Percentiles rank a stretch among this genome's conserved stretches.
These are phyloP conservation scores for Tetrapedia diversipes DNA, from an alignment of 2,888 invertebrate species.

Conservation along the genomic window DNA sequence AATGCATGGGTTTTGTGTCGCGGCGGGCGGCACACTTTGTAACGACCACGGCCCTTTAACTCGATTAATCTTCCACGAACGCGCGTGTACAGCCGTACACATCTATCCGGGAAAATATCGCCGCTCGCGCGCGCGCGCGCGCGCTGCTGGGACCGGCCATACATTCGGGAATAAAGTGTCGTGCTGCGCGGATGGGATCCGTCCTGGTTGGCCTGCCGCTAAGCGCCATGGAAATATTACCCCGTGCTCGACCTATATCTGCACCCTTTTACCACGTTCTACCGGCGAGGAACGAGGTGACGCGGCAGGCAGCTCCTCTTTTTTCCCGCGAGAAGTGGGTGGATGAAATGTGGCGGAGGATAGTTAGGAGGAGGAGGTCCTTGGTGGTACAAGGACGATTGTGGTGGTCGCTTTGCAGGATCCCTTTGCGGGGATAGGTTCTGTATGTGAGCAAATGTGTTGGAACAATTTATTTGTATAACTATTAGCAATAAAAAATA, in stretches of 20 bases:
- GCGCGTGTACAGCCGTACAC: constrained; percentile 61
- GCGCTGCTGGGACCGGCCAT: constrained; percentile 74
- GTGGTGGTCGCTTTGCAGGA: too few relatives aligned
- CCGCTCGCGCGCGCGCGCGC: constrained; percentile 42
- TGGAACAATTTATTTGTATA: too few relatives aligned
- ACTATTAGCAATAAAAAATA: too few relatives aligned
- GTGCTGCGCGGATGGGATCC: constrained; percentile 73
- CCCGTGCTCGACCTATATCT: constrained; percentile 46
- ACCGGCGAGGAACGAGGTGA: constrained; percentile 38
- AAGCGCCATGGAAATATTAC: constrained; percentile 65
- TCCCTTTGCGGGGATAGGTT: too few relatives aligned
- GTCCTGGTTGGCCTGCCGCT: constrained; percentile 49
- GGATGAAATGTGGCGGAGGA: neutral
- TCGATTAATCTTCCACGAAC: constrained; percentile 82
- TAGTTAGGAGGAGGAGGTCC: too few relatives aligned
- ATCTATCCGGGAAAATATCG: constrained; percentile 47
- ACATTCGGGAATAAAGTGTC: constrained; percentile 79
- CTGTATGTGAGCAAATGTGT: too few relatives aligned
- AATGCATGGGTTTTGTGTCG: constrained; percentile 80
- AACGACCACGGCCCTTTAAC: constrained; percentile 82
- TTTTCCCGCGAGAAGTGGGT: neutral
- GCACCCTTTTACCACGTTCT: constrained; percentile 62
- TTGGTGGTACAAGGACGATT: too few relatives aligned
- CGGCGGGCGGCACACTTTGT: constrained; percentile 83
- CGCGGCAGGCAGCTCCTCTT: constrained; percentile 3